Percentiles rank a stretch among this genome's conserved stretches.
phyloP scores from a whole-genome alignment of 2,797 vertebrate genomes.

The Lates japonicus region DNA sequence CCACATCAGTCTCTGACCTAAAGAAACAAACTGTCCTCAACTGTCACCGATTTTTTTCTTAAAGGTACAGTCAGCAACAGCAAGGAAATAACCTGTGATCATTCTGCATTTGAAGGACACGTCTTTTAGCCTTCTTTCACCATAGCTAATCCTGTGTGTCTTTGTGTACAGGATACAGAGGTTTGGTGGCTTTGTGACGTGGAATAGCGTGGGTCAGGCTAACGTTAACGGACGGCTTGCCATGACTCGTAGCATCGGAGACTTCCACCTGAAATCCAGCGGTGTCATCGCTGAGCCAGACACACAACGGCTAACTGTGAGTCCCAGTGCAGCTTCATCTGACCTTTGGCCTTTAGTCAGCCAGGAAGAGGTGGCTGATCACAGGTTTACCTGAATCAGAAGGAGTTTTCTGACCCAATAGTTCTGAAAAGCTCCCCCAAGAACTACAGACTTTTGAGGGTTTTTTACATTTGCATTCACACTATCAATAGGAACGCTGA shows the following conservation, averaged over 20 bases:
- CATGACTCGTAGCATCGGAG: slow-evolving; percentile 97
- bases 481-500: no score
- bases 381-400: no score
- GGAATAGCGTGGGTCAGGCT: slow-evolving; percentile 94
- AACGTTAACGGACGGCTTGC: slow-evolving; percentile 95
- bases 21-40: neutral
- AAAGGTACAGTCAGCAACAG: neutral
- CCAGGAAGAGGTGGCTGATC: no score
- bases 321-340: neutral
- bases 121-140: neutral
- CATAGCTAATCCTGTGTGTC: fast-evolving
- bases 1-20: neutral
- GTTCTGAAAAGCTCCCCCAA: no score
- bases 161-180: slow-evolving; percentile 88
- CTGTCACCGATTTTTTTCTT: neutral
- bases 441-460: no score
- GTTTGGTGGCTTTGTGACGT: slow-evolving; percentile 91
- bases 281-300: slow-evolving; percentile 96
- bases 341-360: no score
- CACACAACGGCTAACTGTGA: slow-evolving; percentile 86
- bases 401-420: no score
- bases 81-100: neutral
- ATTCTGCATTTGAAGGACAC: neutral
- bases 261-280: slow-evolving; percentile 91
- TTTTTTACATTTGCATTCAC: no score